Percentiles rank a stretch among this genome's conserved stretches.
Conservation (phyloP, 1,140 invertebrate species). For the Mercenaria mercenaria region DNA sequence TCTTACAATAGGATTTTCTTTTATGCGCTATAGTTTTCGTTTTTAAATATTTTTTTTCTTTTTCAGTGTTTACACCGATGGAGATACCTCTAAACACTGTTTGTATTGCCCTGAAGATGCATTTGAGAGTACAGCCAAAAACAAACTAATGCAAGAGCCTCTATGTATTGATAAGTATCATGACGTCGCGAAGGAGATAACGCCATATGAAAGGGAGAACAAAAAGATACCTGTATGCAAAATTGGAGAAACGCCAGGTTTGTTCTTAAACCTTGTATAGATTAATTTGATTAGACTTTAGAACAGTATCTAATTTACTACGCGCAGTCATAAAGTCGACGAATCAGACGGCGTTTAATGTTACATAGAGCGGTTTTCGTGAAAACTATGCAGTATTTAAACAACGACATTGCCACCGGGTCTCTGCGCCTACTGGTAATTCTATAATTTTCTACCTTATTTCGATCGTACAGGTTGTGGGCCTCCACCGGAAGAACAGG, state of each 20-base stretch:
- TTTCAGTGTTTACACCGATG: neutral
- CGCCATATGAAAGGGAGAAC: neutral
- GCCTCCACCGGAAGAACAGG: neutral
- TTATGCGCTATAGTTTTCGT: too few species aligned
- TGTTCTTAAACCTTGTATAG: neutral
- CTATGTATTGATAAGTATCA: neutral
- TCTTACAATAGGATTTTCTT: too few species aligned
- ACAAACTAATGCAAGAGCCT: neutral
- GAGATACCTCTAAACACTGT: neutral
- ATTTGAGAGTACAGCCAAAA: neutral
- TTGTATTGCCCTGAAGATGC: neutral
- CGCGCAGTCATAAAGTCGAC: too few species aligned
- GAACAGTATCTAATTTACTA: too few species aligned
- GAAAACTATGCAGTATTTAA: too few species aligned
- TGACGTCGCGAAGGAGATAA: neutral
- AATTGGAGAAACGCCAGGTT: conserved; percentile 2
- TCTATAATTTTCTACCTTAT: too few species aligned
- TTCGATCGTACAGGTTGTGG: neutral
- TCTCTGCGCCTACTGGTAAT: too few species aligned
- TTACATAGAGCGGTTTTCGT: too few species aligned
- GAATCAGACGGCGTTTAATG: too few species aligned
- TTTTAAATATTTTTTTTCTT: neutral
- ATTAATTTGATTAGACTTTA: too few species aligned
- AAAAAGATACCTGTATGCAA: neutral
- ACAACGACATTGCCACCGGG: too few species aligned